Base-by-base conservation (phyloP, 2,113 vertebrate species). In the Colossoma macropomum region DNA sequence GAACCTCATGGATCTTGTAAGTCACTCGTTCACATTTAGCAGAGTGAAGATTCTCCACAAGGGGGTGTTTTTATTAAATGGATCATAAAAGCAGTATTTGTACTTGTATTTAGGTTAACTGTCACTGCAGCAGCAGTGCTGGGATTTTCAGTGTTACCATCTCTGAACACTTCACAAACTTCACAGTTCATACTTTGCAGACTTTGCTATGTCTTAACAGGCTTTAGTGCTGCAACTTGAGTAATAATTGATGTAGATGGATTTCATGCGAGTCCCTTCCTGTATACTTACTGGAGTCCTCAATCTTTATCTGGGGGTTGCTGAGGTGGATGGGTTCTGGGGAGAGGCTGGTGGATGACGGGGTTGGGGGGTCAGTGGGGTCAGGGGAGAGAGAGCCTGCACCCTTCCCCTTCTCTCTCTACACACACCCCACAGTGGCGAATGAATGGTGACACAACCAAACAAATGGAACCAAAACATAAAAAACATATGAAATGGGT, bases 341-440 rank as follows among this genome's bases (percentile, higher is more conserved):
- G 88, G 95, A 94, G 89, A 92, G 86, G 88, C 93, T 92, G 93
- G 90, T 94, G 79, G 94, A 90, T 88, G 95, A 93, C 90, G 90
- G 95, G 87, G 93, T 92, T 92, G 93, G 93, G 92, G 92, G 90
- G 0, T 92, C 87, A 81, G 90, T 88, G 54, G 95, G 95, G 89
- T 93, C 92, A 85, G 89, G 91, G 91, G 93, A 88, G 11, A 80
- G 90, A 85, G 72, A 89, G 85, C 80, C 87, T 87, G 92, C 93
- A 81, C 95, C 95, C 90, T 94, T 95, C 90, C 94, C 95, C 92
- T 95, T 96, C 92, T 95, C 95, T 94, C 92, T 95, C 96, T 97
- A 94, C 48, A 89, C 89, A 92, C 88, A 89, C 86, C 95, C 92
- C 92, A 60, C 83, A 82, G 86, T 84, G 88, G 88, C 69, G 56